Conservation (phyloP, 2,797 vertebrate species). For the Gymnodraco acuticeps region DNA sequence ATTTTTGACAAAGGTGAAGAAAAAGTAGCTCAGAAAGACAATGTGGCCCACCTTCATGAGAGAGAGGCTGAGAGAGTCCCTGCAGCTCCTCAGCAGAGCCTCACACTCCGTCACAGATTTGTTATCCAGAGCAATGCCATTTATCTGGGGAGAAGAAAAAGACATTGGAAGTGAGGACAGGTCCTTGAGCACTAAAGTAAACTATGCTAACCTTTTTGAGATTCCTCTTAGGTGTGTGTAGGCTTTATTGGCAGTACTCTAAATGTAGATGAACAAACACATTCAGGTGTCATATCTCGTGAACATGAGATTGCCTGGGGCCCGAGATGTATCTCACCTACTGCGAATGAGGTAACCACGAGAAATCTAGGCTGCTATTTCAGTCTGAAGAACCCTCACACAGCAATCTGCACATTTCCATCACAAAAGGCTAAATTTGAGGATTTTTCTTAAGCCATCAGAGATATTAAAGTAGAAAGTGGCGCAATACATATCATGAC, state of each 20-base stretch:
- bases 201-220: conserved; percentile 31
- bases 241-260: conserved; percentile 10
- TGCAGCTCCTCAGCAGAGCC: conserved; percentile 93
- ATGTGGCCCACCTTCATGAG: conserved; percentile 92
- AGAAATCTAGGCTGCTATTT: conserved; percentile 70
- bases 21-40: conserved; percentile 31
- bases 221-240: conserved; percentile 4
- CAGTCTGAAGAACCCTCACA: conserved; percentile 48
- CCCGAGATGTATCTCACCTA: conserved; percentile 20
- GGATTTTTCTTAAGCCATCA: conserved; percentile 4
- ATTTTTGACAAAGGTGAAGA: conserved; percentile 16
- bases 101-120: conserved; percentile 98
- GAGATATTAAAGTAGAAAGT: conserved; percentile 29
- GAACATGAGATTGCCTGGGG: conserved; percentile 21
- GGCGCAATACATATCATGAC: conserved; percentile 9
- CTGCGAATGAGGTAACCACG: conserved; percentile 21
- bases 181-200: conserved; percentile 37
- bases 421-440: conserved; percentile 49
- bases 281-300: conserved; percentile 42
- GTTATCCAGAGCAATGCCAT: conserved; percentile 97
- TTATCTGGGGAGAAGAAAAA: conserved; percentile 87
- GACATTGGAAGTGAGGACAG: conserved; percentile 61
- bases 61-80: conserved; percentile 95
- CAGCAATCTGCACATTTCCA: conserved; percentile 63
- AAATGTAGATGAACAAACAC: conserved; percentile 41